Evolutionary conservation across 2,113 vertebrate genomes (phyloP), one percentile per base, ranked within the genome.

Genomic region (Phaethornis superciliosus): DNA sequence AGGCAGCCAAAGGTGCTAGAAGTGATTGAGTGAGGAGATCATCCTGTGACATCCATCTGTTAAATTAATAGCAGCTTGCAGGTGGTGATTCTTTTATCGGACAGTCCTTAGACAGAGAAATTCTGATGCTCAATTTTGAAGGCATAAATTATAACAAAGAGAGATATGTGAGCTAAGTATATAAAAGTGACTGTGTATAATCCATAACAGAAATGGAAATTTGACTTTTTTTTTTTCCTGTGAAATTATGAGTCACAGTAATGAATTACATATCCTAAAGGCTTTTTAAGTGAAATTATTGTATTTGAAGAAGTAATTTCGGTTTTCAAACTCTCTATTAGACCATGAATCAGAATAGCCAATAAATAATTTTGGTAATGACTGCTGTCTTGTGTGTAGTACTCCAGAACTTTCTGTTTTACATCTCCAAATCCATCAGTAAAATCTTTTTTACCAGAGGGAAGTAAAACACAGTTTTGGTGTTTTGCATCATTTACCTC

Each of bases 321-420:
- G 32, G 28, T 69, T 19, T 55, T 59, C 40, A 65, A 19, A 58
- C 24, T 17, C 6, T 62, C 20, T 55, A 6, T 40, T 28, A n/a
- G 24, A 46, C 9, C 26, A 37, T 0, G 1, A 74, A 60, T 47
- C 24, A 71, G 49, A 64, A 46, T 0, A 8, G 9, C 2, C 3
- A 40, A 46, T n/a, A 56, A 77, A 60, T n/a, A 56, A 69, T 37
- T 74, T 67, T 58, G 19, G 26, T 22, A 83, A 40, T 54, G 14
- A 60, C 12, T 67, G 16, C 26, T 81, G 3, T 27, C 51, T 35
- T 58, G 23, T 26, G 6, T 47, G 33, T 4, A 40, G 9, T 11
- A 33, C 27, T 79, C 4, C 19, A 32, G 15, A 85, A 49, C 12
- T 56, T 40, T n/a, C 12, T 35, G 5, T 2, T 79, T 37, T 37